Conservation (phyloP, 2,888 invertebrate species). For the Serripes groenlandicus region DNA sequence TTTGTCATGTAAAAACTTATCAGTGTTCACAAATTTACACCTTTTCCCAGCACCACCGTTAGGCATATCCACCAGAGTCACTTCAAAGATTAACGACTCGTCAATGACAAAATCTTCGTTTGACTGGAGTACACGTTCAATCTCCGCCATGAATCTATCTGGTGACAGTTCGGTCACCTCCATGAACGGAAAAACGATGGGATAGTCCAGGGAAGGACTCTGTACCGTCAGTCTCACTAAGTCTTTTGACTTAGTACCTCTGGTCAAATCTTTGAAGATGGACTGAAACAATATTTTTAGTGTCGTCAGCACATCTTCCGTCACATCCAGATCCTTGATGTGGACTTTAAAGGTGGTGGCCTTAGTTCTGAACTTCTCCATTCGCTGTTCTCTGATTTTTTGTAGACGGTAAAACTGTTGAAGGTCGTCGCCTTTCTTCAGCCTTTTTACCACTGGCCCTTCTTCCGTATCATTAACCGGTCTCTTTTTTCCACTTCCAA, state of each 20-base stretch:
- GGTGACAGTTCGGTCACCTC: constrained; percentile 5
- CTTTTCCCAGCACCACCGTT: constrained; percentile 22
- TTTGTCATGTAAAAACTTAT: constrained; percentile 32
- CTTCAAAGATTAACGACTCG: constrained; percentile 37
- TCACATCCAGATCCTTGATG: constrained; percentile 37
- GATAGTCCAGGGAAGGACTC: constrained; percentile 45
- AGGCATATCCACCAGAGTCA: constrained; percentile 34
- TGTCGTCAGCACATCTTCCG: constrained; percentile 28
- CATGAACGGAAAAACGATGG: constrained; percentile 26
- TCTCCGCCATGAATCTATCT: constrained; percentile 35
- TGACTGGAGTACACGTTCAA: constrained; percentile 31
- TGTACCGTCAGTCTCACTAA: constrained; percentile 38
- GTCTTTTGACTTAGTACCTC: constrained; percentile 30
- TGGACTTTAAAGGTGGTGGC: constrained; percentile 22
- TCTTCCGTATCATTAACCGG: background rate
- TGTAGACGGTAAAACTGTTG: constrained; percentile 29
- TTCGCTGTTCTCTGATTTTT: constrained; percentile 40
- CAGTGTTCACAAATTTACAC: constrained; percentile 41
- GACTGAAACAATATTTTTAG: constrained; percentile 27
- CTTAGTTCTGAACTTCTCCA: constrained; percentile 43
- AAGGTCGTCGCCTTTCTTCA: constrained; percentile 26
- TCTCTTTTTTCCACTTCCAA: constrained; percentile 15
- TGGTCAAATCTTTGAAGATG: constrained; percentile 37
- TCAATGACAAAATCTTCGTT: constrained; percentile 46
- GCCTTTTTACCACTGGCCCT: background rate